Base-by-base conservation (phyloP, 2,797 vertebrate genomes). In the Strix occidentalis region DNA sequence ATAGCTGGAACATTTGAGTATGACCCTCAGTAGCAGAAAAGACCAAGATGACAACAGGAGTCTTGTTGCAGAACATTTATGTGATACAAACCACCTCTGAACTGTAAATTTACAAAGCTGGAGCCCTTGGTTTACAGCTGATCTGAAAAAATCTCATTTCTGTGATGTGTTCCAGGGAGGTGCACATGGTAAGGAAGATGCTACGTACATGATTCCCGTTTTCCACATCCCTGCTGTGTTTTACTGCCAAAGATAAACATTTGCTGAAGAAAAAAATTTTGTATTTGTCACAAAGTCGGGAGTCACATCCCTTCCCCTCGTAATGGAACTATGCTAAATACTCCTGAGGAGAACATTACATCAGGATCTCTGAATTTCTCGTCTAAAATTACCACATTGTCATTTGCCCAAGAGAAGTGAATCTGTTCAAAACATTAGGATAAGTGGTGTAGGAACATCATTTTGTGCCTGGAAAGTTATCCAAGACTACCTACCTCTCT, bases 1-100 rank as follows among this genome's bases (percentile, higher is more conserved):
- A 95, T 95, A 96, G 68, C 57, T 60, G 46, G 89, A 89, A 95
- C 92, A 90, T 87, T 87, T 72, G 29, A 93, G 69, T 68, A 69
- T 12, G 76, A 93, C 92, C 88, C 92, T 92, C 57, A 12, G 35
- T 21, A 93, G 81, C 78, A 92, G 76, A 72, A 85, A 57, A 81
- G 57, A 81, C 1, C 25, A 84, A 92, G 75, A 75, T 80, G 89
- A 76, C 81, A 84, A 89, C 77, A 94, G 61, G 82, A 94, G 74
- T 78, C 84, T 72, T 48, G 39, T 37, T 84, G 79, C 78, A 89
- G 89, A 96, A 86, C 72, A 35, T 76, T 81, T 81, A 72, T 53
- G 51, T 63, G 78, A 92, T 83, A 61, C 60, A 31, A 90, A 84
- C 56, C 65, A 93, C 92, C 84, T 89, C 0, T 58, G 63, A 85